Base-by-base conservation (phyloP, 2,797 vertebrate species). In the Uromys caudimaculatus region DNA sequence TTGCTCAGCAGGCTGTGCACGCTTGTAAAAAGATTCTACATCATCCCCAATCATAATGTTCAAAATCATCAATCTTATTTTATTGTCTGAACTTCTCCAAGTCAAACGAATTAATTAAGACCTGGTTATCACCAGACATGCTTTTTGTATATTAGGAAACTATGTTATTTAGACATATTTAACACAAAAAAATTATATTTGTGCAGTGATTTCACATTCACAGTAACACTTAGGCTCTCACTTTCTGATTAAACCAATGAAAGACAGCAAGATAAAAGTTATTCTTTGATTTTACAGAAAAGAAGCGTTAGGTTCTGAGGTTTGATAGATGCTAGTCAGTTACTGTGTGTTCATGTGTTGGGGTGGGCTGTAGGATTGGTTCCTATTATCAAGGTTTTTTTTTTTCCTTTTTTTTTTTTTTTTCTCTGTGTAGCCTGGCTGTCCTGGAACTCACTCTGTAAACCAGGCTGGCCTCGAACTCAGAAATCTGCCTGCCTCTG, bases 101-200 rank as follows among this genome's bases (percentile, higher is more conserved):
- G 86, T 58, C 69, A 87, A 78, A 54, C 85, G n/a, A 90, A 73
- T 29, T 44, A 67, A 88, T 90, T 58, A 85, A 90, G 85, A 77
- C 41, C 16, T 54, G 56, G 90, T 83, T 50, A 47, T 41, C 41
- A 35, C 62, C 69, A 32, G 21, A 69, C 6, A 78, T 3, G 56
- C 3, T 90, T 81, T 91, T 79, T 35, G n/a, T 58, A 62, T 47
- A 17, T 77, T 71, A 71, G 73, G 9, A 12, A 82, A 91, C 9
- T 71, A 32, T 5, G 29, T 52, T 89, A 91, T 89, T 79, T 92
- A 91, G 50, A 82, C 23, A 52, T 78, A 94, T 64, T 81, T 90
- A 91, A 75, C 16, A 67, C 27, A 32, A 82, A 32, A 82, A 94
- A 93, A 52, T 38, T 94, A 75, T 50, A 50, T 84, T 78, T 97